Evolutionary conservation across 2,888 invertebrate species (phyloP).

Genomic region (Oxycera nigricornis): DNA sequence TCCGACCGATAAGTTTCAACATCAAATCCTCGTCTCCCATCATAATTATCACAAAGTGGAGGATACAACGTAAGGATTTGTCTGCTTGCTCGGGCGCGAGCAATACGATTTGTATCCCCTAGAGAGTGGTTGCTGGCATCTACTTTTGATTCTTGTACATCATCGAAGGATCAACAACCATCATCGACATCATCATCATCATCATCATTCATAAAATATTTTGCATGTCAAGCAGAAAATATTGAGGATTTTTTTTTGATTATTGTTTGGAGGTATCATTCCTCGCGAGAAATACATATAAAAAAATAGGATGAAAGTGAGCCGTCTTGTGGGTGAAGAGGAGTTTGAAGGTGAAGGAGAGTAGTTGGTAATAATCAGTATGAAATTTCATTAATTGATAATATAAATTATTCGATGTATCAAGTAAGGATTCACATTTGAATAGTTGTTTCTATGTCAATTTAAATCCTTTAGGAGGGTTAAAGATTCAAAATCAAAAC

Average conservation of each 20-base stretch:
- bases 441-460: too few relatives aligned
- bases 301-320: too few relatives aligned
- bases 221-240: neutral
- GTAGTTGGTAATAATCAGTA: too few relatives aligned
- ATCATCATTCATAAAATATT: neutral
- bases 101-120: constrained; percentile 14
- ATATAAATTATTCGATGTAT: too few relatives aligned
- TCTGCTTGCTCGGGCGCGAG: constrained; percentile 21
- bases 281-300: too few relatives aligned
- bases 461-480: too few relatives aligned
- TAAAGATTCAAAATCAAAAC: too few relatives aligned
- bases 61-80: constrained; percentile 11
- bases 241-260: neutral
- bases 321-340: too few relatives aligned
- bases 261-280: neutral
- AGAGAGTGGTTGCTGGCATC: neutral
- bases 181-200: neutral
- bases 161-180: neutral
- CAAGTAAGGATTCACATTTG: too few relatives aligned
- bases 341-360: too few relatives aligned
- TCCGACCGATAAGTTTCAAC: constrained; percentile 12
- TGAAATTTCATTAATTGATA: too few relatives aligned
- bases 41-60: neutral
- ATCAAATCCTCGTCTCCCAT: neutral
- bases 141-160: neutral